These are phyloP conservation scores for Linnaemya vulpina DNA, from an alignment of 2,888 invertebrate genomes.

Conservation along the genomic window DNA sequence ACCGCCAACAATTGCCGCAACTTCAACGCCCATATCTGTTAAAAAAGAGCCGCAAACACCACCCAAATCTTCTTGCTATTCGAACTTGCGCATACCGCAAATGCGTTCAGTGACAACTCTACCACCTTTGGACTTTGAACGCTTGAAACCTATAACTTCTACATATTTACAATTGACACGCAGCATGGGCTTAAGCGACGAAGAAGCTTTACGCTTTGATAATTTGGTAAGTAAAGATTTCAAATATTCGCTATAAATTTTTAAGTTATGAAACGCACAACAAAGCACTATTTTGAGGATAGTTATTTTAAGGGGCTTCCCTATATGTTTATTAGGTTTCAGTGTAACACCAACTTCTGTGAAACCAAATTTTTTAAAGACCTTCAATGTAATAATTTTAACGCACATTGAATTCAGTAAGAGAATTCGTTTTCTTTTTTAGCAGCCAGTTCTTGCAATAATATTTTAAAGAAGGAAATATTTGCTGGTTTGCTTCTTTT, in stretches of 20 bases:
- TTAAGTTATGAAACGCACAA: neutral
- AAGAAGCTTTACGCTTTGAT: constrained; percentile 85
- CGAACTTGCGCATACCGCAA: constrained; percentile 64
- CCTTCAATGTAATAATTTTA: too few relatives aligned
- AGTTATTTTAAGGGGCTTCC: neutral
- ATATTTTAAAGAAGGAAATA: too few relatives aligned
- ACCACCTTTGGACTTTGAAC: constrained; percentile 80
- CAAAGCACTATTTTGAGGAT: neutral
- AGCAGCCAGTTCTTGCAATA: too few relatives aligned
- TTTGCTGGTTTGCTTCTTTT: too few relatives aligned
- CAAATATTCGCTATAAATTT: constrained; percentile 79
- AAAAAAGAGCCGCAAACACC: constrained; percentile 61
- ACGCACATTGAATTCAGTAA: too few relatives aligned
- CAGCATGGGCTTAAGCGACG: constrained; percentile 87
- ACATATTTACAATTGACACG: constrained; percentile 94
- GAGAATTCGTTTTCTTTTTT: too few relatives aligned
- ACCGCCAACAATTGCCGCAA: constrained; percentile 40
- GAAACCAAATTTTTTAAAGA: too few relatives aligned
- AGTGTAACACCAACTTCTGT: too few relatives aligned
- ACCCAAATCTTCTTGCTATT: constrained; percentile 36
- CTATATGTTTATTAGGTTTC: neutral
- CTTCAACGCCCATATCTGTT: constrained; percentile 66
- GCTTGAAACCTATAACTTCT: constrained; percentile 93
- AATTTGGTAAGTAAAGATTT: constrained; percentile 85
- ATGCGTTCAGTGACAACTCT: constrained; percentile 59